Percentiles rank a stretch among this genome's conserved stretches.
phyloP scores from a whole-genome alignment of 30 jellyfish, hydroid and myxozoan species.

The Aurelia sp. region DNA sequence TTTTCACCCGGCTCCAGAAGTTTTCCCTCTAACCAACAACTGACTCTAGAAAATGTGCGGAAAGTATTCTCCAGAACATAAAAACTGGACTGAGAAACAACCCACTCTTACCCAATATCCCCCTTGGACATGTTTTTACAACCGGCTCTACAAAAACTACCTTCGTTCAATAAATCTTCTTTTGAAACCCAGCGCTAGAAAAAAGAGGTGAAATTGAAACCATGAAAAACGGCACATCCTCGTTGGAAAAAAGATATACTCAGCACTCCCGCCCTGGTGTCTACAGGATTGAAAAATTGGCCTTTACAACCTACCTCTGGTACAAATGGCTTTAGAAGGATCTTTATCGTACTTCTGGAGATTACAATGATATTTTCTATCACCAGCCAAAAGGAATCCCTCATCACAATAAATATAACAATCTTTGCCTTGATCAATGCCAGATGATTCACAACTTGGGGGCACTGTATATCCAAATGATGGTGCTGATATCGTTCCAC shows the following conservation, averaged over 20 bases:
- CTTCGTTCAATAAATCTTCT: no score
- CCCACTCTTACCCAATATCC: no score
- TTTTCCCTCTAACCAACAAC: no score
- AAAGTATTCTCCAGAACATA: no score
- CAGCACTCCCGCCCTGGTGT: not conserved
- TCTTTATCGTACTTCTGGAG: slow-evolving; percentile 63
- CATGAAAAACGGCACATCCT: not conserved
- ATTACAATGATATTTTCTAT: slow-evolving; percentile 49
- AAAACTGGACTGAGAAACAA: no score
- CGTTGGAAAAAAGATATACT: no score
- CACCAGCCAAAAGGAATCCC: slow-evolving; percentile 64
- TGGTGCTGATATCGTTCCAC: slow-evolving; percentile 59
- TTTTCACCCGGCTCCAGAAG: no score
- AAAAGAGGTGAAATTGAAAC: not conserved
- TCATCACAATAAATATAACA: slow-evolving; percentile 78
- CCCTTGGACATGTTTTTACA: no score
- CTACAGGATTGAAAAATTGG: not conserved
- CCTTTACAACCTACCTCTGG: slow-evolving; percentile 19
- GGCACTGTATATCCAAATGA: slow-evolving; percentile 70
- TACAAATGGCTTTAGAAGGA: slow-evolving; percentile 47
- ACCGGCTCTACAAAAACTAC: no score
- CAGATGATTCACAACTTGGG: slow-evolving; percentile 58
- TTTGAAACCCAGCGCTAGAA: not conserved
- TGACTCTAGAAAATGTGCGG: no score
- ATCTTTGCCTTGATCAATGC: slow-evolving; percentile 62